Evolutionary conservation across 2,113 vertebrate species (phyloP), one percentile per base, ranked within the genome.

Genomic region (Oncorhynchus kisutch): DNA sequence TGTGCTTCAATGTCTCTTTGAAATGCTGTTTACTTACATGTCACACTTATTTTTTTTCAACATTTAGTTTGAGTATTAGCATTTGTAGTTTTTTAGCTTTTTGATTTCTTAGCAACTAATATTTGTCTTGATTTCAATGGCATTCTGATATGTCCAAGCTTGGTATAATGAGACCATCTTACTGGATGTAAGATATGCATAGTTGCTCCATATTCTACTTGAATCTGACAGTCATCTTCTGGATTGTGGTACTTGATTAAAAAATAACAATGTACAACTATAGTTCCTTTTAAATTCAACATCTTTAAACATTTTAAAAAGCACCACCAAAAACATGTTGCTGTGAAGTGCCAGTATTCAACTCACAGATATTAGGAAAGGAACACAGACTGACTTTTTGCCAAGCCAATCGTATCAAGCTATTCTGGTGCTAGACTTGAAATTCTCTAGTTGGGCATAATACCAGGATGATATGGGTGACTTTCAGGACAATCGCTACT

Each of bases 181-280:
- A 70, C 70, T 67, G 72, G 75, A 85, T 81, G 78, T 82, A 86
- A 80, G 27, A 71, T 80, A 87, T 86, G 74, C 85, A 89, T 88
- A 87, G 77, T 86, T 78, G 76, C 85, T 78, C 68, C 83, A 81
- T 59, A 87, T 70, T 86, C 75, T 90, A 90, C 91, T 92, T 91
- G 86, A 91, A 73, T 87, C 76, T 4, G 70, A 67, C 65, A 78
- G 70, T 76, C 80, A 78, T 71, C 72, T 72, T 76, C 65, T 69
- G 59, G 59, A 62, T 62, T 62, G 8, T 62, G 79, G 72, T 81
- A 85, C 74, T 85, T 84, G 68, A 85, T 78, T 82, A 67, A 80
- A 85, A 60, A 78, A 80, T 75, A 54, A 79, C 71, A 78, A 79
- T 72, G 64, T 69, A 70, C 72, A 83, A 59, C 71, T 31, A n/a